Base-by-base conservation (phyloP, 2,888 invertebrate genomes). In the Oligia fasciuncula region DNA sequence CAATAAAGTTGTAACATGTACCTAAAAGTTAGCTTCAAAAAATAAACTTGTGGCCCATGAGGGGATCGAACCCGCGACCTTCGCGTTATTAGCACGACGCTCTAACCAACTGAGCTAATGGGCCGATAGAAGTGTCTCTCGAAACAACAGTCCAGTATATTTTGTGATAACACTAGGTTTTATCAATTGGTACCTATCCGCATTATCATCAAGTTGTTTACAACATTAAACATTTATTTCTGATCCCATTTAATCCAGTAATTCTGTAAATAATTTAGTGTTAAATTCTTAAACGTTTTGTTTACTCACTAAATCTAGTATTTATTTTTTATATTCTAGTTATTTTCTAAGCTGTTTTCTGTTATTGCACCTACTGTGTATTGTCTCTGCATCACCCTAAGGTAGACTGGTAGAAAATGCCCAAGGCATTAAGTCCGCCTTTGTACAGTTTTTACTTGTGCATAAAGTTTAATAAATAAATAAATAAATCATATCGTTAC, bases 131-230 rank as follows among this genome's bases (percentile, higher is more conserved):
- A 6, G 0, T 5, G 0, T 6, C 0, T 0, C 0, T 43, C 17
- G 51, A 77, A 72, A 84, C 73, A 81, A 65, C 5, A 35, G 11
- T 19, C 6, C 3, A 19, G 1, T 60, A 40, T 40, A 1, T 23
- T 43, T 8, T 5, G 2, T 13, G n/a, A 79, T 63, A 79, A 71
- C 60, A 17, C 35, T 2, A 49, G 88, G 88, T 89, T 90, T 90
- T 91, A 91, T 91, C 90, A 91, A 90, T 89, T 89, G 86, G 88
- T 89, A 49, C 87, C 88, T 90, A 91, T 87, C 88, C 89, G 87
- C 88, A 90, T 89, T 89, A 88, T 90, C 88, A 89, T 89, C 88
- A 57, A 57, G 1, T 23, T 76, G 19, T 72, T 65, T 72, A 70
- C 23, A 70, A 69, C 14, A 23, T 35, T 51, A 35, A 51, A 51